Evolutionary conservation across 2,888 invertebrate genomes (phyloP), one percentile per base, ranked within the genome.

Genomic region (Dorcus parallelipipedus): DNA sequence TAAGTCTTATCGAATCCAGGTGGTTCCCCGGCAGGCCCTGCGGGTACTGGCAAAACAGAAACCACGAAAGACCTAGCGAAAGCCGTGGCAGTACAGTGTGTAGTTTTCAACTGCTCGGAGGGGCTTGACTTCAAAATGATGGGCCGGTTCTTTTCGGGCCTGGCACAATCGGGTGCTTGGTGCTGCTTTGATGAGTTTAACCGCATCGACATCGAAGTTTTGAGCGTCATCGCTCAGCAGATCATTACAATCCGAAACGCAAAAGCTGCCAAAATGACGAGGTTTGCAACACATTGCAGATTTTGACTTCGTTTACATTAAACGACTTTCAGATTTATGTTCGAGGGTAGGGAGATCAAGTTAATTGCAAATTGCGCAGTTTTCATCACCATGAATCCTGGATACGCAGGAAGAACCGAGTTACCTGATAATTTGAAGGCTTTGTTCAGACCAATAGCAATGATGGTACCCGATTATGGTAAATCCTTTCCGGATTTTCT

Each of bases 381-480:
- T 0, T 94, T 93, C 70, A 91, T 94, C 64, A 94, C 94, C 0
- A 95, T 95, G 94, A 94, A 94, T 79, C 94, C 94, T 0, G 94
- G 94, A 1, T 94, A 94, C 73, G 94, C 93, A 1, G 94, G 94
- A 0, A 83, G 94, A 58, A 94, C 93, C 0, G 94, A 94, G 73
- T 78, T 95, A 42, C 94, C 95, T 0, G 94, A 94, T 71, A 95
- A 94, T 76, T 79, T 95, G 61, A 94, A 94, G 73, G 90, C 93
- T 1, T 75, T 94, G 9, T 94, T 94, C 75, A 84, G 94, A 59
- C 93, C 94, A 0, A 88, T 94, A 64, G 84, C 93, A 1, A 94
- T 94, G 93, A 94, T 94, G 93, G 93, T 94, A 41, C 94, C 93
- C 0, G 93, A 94, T 79, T 95, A 95, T 74, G 89, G 91, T 90